Evolutionary conservation across 2,888 invertebrate species (phyloP), one percentile per base, ranked within the genome.

Genomic region (Drosophila recens): DNA sequence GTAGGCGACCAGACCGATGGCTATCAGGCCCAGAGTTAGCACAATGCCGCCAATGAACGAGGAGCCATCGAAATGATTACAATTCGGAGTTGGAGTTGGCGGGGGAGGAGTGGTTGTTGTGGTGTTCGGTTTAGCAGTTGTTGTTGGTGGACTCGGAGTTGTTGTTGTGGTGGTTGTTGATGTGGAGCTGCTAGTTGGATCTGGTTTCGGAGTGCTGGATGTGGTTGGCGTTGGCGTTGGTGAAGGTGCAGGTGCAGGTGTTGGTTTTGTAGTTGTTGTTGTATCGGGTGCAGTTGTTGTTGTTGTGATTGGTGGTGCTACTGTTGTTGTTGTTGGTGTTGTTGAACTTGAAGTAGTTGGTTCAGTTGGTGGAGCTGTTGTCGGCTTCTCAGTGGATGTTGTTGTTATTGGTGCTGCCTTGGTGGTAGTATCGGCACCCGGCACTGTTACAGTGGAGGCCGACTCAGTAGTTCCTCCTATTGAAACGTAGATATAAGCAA

Each of bases 21-120:
- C 97, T 61, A 97, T 94, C 20, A 97, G 92, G 36, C 97, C 97
- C 23, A 96, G 93, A 9, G 96, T 95, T 67, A 98, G 93, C 33
- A 97, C 95, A 70, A 98, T 97, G 46, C 98, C 98, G 34, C 97
- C 98, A 73, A 96, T 94, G 92, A 96, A 96, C 84, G 96, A 96
- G 1, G 96, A 94, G 2, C 95, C 96, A 91, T 96, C 96, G 87
- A 96, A 96, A 48, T 95, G 94, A 89, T 92, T 83, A 40, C 91
- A 90, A 2, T 92, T 87, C 64, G 92, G 87, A 63, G 91, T 82
- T n/a, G 91, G 87, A 34, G 87, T 72, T 17, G 92, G 90, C 30
- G 83, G 73, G 6, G 90, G 75, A n/a, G 27, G 67, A 0, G 72
- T 62, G 9, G 89, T 67, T 5, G 69, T 74, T 20, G 80, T 75